A percentile compares a stretch with the other conserved stretches of the same genome.
Conservation (phyloP, 2,797 vertebrate species). For the Chelonia mydas region DNA sequence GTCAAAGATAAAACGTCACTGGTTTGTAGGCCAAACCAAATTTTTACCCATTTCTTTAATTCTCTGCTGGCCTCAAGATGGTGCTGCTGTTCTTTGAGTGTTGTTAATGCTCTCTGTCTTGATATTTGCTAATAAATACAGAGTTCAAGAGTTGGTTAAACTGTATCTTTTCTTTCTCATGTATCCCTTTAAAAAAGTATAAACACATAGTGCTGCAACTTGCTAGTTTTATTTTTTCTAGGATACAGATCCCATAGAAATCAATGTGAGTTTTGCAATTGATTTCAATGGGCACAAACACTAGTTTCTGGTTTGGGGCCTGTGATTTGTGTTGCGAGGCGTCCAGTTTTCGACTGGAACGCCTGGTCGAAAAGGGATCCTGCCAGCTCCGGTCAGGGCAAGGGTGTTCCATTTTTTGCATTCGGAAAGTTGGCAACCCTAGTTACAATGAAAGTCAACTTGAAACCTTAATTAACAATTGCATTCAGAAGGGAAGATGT, state of each 20-base stretch:
- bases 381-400: too few relatives aligned
- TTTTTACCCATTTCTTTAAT: not conserved
- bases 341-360: too few relatives aligned
- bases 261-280: not conserved
- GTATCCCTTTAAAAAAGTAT: not conserved
- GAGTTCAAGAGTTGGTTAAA: not conserved
- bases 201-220: not conserved
- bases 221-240: not conserved
- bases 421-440: too few relatives aligned
- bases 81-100: slow-evolving; percentile 29
- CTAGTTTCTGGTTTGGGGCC: not conserved
- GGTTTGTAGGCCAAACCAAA: not conserved
- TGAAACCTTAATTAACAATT: slow-evolving; percentile 4
- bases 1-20: not conserved
- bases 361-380: too few relatives aligned
- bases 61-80: slow-evolving; percentile 63
- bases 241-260: not conserved
- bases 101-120: not conserved
- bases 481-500: not conserved
- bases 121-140: not conserved
- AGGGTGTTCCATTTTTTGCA: too few relatives aligned
- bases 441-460: not conserved
- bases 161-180: not conserved
- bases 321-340: not conserved
- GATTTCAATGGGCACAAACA: not conserved